These are phyloP conservation scores for Apeira syringaria DNA, from an alignment of 2,888 invertebrate species.

Conservation along the genomic window DNA sequence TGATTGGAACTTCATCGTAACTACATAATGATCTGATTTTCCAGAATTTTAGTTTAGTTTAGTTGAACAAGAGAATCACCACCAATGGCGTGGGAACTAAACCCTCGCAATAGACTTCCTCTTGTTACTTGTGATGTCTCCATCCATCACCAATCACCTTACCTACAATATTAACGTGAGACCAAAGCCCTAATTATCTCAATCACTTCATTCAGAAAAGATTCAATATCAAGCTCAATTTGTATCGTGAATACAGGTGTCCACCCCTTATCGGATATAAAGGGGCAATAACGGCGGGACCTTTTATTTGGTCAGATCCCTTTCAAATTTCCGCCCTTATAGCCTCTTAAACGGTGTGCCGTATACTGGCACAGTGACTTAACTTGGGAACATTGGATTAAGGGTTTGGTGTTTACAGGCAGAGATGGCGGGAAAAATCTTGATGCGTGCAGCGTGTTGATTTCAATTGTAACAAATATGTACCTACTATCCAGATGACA, in stretches of 20 bases:
- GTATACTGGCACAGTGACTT: constrained; percentile 2
- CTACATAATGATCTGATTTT: too few species aligned
- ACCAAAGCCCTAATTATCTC: constrained; percentile 14
- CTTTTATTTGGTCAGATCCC: constrained; percentile 33
- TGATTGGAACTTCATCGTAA: too few species aligned
- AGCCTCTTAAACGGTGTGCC: constrained; percentile 7
- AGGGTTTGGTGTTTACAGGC: too few species aligned
- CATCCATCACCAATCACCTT: constrained; percentile 3
- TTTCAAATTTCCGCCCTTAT: constrained; percentile 39
- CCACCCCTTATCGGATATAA: constrained; percentile 17
- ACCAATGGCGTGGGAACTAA: background rate
- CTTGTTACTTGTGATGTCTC: constrained; percentile 6
- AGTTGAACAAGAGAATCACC: too few species aligned
- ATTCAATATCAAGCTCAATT: constrained; percentile 18
- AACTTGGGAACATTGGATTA: background rate
- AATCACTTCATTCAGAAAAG: constrained; percentile 13
- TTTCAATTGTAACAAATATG: too few species aligned
- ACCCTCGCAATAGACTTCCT: background rate
- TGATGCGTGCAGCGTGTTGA: too few species aligned
- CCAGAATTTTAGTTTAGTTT: too few species aligned
- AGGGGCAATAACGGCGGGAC: constrained; percentile 28
- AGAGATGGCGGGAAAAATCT: too few species aligned
- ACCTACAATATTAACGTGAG: constrained; percentile 12
- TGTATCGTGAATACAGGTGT: constrained; percentile 17
- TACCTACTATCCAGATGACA: too few species aligned